Evolutionary conservation across 2,888 invertebrate genomes (phyloP).

Genomic region (Subacronicta megacephala): DNA sequence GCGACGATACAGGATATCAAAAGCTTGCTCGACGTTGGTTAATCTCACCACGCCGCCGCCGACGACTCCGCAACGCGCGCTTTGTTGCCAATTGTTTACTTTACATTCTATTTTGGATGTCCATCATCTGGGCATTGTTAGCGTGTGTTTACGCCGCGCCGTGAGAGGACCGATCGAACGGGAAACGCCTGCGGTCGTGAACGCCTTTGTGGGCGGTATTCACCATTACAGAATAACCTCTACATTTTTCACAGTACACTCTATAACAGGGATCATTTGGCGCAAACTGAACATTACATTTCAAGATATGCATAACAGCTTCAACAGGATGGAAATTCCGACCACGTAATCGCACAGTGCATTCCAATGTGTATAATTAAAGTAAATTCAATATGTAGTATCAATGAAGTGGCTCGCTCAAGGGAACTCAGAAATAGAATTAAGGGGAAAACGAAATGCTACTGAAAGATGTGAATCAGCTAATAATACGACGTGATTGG

Average conservation of each 20-base stretch:
- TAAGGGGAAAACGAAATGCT: slow-evolving; percentile 63
- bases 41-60: slow-evolving; percentile 74
- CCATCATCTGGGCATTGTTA: slow-evolving; percentile 89
- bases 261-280: slow-evolving; percentile 9
- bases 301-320: slow-evolving; percentile 38
- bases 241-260: slow-evolving; percentile 15
- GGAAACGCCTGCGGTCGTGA: slow-evolving; percentile 67
- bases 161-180: slow-evolving; percentile 68
- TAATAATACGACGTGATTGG: slow-evolving; percentile 52
- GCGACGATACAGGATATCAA: slow-evolving; percentile 67
- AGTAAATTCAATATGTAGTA: slow-evolving; percentile 63
- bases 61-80: slow-evolving; percentile 76
- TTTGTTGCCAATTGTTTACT: slow-evolving; percentile 86
- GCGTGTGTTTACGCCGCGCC: slow-evolving; percentile 75
- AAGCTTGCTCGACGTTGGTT: slow-evolving; percentile 72
- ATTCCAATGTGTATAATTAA: slow-evolving; percentile 68
- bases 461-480: slow-evolving; percentile 60
- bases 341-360: slow-evolving; percentile 65
- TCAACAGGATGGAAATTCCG: slow-evolving; percentile 67
- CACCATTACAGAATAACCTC: slow-evolving; percentile 30
- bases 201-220: slow-evolving; percentile 71
- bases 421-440: slow-evolving; percentile 71
- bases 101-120: slow-evolving; percentile 87
- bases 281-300: slow-evolving; percentile 1
- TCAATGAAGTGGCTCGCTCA: slow-evolving; percentile 74